Conservation (phyloP, 1,140 invertebrate species). For the Luehdorfia chinensis region DNA sequence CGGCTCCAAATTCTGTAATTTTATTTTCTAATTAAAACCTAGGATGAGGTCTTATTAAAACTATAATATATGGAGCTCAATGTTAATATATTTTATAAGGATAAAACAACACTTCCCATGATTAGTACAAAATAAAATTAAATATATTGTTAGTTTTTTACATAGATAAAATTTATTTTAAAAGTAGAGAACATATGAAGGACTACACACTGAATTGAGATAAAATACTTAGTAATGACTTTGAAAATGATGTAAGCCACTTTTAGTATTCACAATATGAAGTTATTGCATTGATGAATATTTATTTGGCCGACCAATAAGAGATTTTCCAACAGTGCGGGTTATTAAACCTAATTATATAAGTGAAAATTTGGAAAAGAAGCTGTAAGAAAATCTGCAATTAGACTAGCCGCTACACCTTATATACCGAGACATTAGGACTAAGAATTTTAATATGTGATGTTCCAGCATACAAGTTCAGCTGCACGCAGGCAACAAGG, state of each 20-base stretch:
- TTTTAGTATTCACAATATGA: conserved; percentile 74
- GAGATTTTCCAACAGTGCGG: conserved; percentile 77
- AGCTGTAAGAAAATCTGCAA: conserved; percentile 77
- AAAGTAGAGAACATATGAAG: conserved; percentile 77
- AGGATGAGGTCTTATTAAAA: conserved; percentile 60
- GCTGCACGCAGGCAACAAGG: conserved; percentile 67
- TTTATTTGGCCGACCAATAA: conserved; percentile 75
- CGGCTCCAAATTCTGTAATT: too few relatives aligned
- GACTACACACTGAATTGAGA: conserved; percentile 77
- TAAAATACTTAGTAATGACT: conserved; percentile 75
- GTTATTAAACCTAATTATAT: conserved; percentile 70
- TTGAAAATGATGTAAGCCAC: conserved; percentile 73
- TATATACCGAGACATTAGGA: conserved; percentile 75
- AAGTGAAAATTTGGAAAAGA: conserved; percentile 73
- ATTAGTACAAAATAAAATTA: conserved; percentile 79
- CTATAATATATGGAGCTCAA: conserved; percentile 76
- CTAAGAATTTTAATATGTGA: conserved; percentile 72
- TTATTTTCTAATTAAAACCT: conserved; percentile 18
- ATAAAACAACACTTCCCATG: conserved; percentile 78
- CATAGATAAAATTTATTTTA: conserved; percentile 76
- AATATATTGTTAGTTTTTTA: conserved; percentile 78
- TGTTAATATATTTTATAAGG: conserved; percentile 79
- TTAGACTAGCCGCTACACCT: conserved; percentile 75
- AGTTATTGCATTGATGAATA: conserved; percentile 72
- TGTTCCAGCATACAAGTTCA: conserved; percentile 74